phyloP scores from a whole-genome alignment of 1,140 invertebrate genomes.

The Cydia fagiglandana region DNA sequence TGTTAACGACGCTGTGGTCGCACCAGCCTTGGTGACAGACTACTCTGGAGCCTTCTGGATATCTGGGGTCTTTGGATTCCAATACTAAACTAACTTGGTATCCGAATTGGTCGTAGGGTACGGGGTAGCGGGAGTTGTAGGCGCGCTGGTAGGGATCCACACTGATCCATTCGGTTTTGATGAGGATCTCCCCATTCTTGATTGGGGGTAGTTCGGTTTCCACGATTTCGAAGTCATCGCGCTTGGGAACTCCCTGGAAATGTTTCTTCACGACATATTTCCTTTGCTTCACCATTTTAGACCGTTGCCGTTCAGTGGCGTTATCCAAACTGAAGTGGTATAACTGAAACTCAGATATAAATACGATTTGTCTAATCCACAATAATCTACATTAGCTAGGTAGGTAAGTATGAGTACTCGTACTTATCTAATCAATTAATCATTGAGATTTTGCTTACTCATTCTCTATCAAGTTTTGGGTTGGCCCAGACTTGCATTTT shows the following conservation, averaged over 20 bases:
- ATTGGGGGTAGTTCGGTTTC: conserved; percentile 69
- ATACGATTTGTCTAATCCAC: neutral
- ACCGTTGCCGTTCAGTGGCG: conserved; percentile 14
- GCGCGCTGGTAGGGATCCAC: conserved; percentile 79
- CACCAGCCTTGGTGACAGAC: conserved; percentile 81
- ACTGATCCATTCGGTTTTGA: conserved; percentile 76
- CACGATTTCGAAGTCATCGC: conserved; percentile 67
- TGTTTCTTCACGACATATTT: conserved; percentile 66
- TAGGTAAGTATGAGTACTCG: no score
- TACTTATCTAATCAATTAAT: neutral
- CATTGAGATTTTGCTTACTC: no score
- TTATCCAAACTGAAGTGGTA: conserved; percentile 1
- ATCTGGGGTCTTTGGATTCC: conserved; percentile 62
- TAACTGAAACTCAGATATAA: neutral
- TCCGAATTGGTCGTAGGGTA: conserved; percentile 69
- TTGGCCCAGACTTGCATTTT: no score
- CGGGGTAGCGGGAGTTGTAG: conserved; percentile 39
- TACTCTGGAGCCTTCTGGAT: conserved; percentile 79
- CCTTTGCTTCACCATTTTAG: conserved; percentile 61
- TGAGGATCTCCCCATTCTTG: conserved; percentile 68
- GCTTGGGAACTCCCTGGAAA: conserved; percentile 69
- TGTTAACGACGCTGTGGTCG: conserved; percentile 67
- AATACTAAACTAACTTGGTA: conserved; percentile 65
- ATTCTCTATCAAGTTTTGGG: no score
- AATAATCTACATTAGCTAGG: neutral